Evolutionary conservation across 2,797 vertebrate species (phyloP).

Genomic region (Oreochromis grahami): DNA sequence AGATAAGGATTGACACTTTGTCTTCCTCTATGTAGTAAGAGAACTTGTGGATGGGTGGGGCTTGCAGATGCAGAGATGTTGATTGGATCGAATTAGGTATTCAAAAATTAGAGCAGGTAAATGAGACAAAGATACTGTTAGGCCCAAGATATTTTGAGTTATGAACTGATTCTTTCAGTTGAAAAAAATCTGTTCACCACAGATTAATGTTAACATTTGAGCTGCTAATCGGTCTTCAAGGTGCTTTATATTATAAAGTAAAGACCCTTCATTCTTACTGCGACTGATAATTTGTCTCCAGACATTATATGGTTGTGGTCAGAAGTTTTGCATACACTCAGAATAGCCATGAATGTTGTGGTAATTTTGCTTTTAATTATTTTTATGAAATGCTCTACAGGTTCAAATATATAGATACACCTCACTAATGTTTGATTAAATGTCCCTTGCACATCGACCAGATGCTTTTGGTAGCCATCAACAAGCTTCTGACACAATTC

Average conservation of each 20-base stretch:
- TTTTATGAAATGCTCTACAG: not conserved
- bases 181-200: not conserved
- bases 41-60: not conserved
- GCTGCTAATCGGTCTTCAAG: not conserved
- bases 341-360: not conserved
- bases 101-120: not conserved
- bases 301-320: not conserved
- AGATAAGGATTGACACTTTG: not conserved
- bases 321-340: not conserved
- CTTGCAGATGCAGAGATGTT: not conserved
- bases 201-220: not conserved
- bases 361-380: not conserved
- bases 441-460: not conserved
- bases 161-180: not conserved
- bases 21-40: not conserved
- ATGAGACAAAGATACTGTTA: not conserved
- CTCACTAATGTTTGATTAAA: rapidly evolving
- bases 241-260: not conserved
- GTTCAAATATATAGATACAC: not conserved
- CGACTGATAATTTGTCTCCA: not conserved
- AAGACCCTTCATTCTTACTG: not conserved
- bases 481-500: rapidly evolving
- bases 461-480: not conserved
- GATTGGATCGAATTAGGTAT: not conserved
- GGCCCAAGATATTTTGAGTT: not conserved